Base-by-base conservation (phyloP, 1,140 invertebrate species). In the Drosophila nigrodunni region DNA sequence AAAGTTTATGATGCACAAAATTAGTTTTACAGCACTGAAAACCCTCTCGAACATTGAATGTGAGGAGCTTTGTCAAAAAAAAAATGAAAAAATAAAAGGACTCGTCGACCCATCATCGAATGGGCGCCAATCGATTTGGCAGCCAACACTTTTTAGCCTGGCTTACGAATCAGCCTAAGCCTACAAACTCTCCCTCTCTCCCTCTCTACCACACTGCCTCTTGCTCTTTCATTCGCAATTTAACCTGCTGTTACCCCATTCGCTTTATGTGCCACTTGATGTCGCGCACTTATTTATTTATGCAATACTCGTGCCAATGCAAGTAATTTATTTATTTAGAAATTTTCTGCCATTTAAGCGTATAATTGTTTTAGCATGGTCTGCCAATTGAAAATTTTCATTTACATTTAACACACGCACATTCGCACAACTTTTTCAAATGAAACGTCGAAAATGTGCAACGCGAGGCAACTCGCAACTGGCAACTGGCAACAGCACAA, bases 1-100 rank as follows among this genome's bases (percentile, higher is more conserved):
- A 88, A 87, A 87, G 61, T 87, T 87, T 87, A 87, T 87, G 83
- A 74, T 80, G 83, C 83, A 87, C 80, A 88, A 87, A 87, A 87
- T 87, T 87, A 87, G 83, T 87, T 87, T 80, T 88, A 87, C 83
- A 80, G 80, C 83, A 83, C 73, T 82, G 85, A 64, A 44, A 72
- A 60, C 41, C 47, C 43, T 52, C 37, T 73, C 41, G 37, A 64
- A 72, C 47, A 9, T 34, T 52, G 37, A 43, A 35, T 15, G 9
- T 15, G 9, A 21, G n/a, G 46, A 50, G 65, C 43, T 54, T 11
- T 59, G 62, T 39, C 52, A 65, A 71, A 30, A 30, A 30, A 25
- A 25, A 25, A 25, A 3, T 2, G 25, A 30, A 30, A 30, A 30
- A 30, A 30, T 5, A 30, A 30, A 30, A 65, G 41, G 52, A 58